These are phyloP conservation scores for Crenichthys baileyi DNA, from an alignment of 2,797 vertebrate species.

Conservation along the genomic window DNA sequence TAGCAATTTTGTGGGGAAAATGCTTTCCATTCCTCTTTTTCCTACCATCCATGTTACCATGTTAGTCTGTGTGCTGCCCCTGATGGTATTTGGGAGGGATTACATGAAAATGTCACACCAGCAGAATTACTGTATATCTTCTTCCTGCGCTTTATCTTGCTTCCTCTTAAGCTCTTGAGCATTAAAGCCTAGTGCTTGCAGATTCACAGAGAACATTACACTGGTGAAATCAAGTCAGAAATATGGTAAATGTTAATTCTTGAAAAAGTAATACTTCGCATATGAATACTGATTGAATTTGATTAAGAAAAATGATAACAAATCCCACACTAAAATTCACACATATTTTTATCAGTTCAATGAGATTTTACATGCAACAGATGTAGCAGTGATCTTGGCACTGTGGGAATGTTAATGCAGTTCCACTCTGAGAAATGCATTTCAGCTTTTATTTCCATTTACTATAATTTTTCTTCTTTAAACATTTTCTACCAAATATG, in stretches of 20 bases:
- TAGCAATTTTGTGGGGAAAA: constrained; percentile 34
- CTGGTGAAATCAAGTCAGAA: constrained; percentile 12
- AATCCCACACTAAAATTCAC: neutral
- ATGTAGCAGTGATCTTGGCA: neutral
- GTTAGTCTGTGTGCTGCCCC: constrained; percentile 49
- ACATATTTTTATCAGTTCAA: no score
- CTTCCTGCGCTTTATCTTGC: constrained; percentile 43
- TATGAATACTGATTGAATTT: neutral
- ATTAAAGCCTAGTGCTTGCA: constrained; percentile 23
- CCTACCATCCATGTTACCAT: constrained; percentile 9
- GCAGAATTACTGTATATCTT: constrained; percentile 73
- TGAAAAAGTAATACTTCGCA: neutral
- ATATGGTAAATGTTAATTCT: neutral
- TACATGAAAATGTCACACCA: constrained; percentile 76
- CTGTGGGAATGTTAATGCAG: neutral
- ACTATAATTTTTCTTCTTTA: constrained; percentile 17
- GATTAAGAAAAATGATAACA: neutral
- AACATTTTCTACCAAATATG: constrained; percentile 43
- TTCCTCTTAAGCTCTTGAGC: constrained; percentile 33
- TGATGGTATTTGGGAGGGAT: constrained; percentile 65
- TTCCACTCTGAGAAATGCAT: constrained; percentile 33
- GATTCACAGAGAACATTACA: constrained; percentile 2
- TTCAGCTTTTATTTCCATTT: constrained; percentile 53
- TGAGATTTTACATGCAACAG: no score
- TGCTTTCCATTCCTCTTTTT: constrained; percentile 24